phyloP scores from a whole-genome alignment of 1,140 invertebrate species.

The Apis dorsata region DNA sequence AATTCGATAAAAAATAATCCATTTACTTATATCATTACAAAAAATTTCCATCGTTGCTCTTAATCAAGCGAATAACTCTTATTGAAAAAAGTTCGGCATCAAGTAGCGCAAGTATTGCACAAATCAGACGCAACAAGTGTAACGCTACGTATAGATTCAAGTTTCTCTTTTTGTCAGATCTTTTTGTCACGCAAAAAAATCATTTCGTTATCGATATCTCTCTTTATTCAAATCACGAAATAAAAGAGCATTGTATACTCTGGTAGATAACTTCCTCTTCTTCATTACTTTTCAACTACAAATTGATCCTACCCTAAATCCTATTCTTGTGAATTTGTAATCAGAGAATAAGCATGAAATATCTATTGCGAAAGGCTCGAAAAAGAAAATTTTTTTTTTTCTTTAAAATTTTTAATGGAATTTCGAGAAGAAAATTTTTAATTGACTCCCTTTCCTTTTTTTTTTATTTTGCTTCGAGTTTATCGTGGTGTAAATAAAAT shows the following conservation, averaged over 20 bases:
- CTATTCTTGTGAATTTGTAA: too few relatives aligned
- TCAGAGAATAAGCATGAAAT: background rate
- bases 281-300: background rate
- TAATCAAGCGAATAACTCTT: too few relatives aligned
- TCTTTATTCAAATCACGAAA: background rate
- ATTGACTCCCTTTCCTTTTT: background rate
- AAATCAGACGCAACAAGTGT: too few relatives aligned
- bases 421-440: conserved; percentile 6
- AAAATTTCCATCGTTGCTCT: too few relatives aligned
- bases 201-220: background rate
- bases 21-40: too few relatives aligned
- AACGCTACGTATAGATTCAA: too few relatives aligned
- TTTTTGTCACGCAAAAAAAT: background rate
- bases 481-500: too few relatives aligned
- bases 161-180: background rate
- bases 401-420: background rate
- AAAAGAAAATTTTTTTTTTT: too few relatives aligned
- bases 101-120: too few relatives aligned
- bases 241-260: background rate
- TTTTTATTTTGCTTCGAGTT: background rate
- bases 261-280: background rate
- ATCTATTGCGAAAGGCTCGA: background rate
- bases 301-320: background rate
- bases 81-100: too few relatives aligned
- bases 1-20: too few relatives aligned